phyloP scores from a whole-genome alignment of 2,888 invertebrate genomes.

The Dryomyza anilis region DNA sequence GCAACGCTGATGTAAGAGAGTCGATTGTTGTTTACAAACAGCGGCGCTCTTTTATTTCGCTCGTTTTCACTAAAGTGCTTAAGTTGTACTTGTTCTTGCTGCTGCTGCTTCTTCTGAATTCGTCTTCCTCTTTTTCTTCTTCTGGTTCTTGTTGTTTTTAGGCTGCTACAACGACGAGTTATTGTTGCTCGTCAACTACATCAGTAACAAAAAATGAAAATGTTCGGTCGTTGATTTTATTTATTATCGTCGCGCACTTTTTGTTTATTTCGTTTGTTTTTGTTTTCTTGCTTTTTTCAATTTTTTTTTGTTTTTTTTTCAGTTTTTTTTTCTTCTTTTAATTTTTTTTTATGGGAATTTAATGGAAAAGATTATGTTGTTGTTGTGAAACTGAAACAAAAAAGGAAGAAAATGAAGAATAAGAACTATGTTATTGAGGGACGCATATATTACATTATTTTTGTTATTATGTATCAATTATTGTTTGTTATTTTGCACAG shows the following conservation, averaged over 20 bases:
- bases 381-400: conserved; percentile 17
- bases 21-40: no score
- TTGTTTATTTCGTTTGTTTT: conserved; percentile 5
- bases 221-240: neutral
- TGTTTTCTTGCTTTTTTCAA: conserved; percentile 11
- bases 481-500: no score
- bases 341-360: conserved; percentile 16
- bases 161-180: conserved; percentile 14
- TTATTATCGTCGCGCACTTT: conserved; percentile 14
- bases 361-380: conserved; percentile 20
- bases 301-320: conserved; percentile 5
- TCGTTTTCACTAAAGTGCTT: neutral
- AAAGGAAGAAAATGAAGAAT: conserved; percentile 1
- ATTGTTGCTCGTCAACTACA: conserved; percentile 1
- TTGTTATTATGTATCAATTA: no score
- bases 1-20: no score
- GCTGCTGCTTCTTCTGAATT: neutral
- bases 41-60: neutral
- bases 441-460: neutral
- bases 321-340: conserved; percentile 6
- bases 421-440: no score
- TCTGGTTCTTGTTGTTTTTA: conserved; percentile 20
- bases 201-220: conserved; percentile 3
- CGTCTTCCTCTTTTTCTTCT: conserved; percentile 2
- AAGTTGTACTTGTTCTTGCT: neutral